A percentile compares a stretch with the other conserved stretches of the same genome.
These are phyloP conservation scores for Heliornis fulica DNA, from an alignment of 2,113 vertebrate genomes.

Conservation along the genomic window DNA sequence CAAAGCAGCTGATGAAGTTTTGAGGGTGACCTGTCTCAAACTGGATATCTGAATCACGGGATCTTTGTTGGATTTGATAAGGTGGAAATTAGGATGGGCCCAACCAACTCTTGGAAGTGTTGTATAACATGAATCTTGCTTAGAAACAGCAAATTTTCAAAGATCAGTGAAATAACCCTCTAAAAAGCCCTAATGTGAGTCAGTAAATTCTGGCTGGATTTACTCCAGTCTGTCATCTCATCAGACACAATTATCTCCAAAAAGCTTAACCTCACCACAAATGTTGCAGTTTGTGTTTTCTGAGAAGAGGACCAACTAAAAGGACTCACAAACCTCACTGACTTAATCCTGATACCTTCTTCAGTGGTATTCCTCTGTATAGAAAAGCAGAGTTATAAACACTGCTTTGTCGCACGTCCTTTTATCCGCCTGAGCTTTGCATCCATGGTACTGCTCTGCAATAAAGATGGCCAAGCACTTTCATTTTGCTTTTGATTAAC, in stretches of 20 bases:
- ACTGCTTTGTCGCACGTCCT: neutral
- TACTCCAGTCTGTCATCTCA: neutral
- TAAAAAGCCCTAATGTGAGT: neutral
- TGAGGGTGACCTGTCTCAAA: neutral
- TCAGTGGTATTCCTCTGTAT: neutral
- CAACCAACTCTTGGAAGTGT: neutral
- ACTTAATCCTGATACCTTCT: neutral
- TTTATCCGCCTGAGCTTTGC: neutral
- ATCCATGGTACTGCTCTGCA: neutral
- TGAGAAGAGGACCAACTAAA: neutral
- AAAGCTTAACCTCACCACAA: neutral
- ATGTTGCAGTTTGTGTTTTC: neutral
- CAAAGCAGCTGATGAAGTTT: slow-evolving; percentile 45
- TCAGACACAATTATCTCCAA: neutral
- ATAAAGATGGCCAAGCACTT: neutral
- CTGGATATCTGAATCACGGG: neutral
- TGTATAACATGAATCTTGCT: neutral
- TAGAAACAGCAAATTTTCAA: neutral
- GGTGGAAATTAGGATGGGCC: slow-evolving; percentile 8
- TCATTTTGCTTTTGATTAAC: neutral
- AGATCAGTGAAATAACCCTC: neutral
- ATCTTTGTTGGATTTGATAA: neutral
- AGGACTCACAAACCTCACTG: neutral
- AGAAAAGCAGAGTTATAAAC: neutral
- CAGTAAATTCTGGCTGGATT: neutral